A percentile compares a stretch with the other conserved stretches of the same genome.
Evolutionary conservation across 2,888 invertebrate species (phyloP).

Genomic region (Chloroclystis v-ata): DNA sequence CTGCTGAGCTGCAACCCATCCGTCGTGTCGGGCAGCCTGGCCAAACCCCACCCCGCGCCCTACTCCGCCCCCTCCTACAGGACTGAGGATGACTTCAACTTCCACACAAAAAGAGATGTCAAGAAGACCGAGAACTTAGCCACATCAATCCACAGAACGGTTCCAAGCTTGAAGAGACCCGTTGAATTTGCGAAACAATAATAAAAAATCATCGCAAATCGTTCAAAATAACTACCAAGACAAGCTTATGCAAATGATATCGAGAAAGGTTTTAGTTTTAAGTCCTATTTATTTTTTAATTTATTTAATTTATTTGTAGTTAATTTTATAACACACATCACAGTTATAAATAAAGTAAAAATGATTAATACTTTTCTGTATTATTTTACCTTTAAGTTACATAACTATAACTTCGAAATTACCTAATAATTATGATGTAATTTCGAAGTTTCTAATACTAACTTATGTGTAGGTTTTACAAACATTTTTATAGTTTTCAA

Average conservation of each 20-base stretch:
- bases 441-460: too few relatives aligned
- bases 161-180: constrained; percentile 30
- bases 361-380: constrained; percentile 14
- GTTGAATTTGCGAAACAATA: constrained; percentile 27
- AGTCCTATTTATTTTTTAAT: constrained; percentile 21
- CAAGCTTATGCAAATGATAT: constrained; percentile 6
- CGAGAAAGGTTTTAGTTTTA: constrained; percentile 14
- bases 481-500: too few relatives aligned
- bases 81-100: constrained; percentile 48
- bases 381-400: too few relatives aligned
- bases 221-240: neutral
- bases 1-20: constrained; percentile 67
- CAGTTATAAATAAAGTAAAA: constrained; percentile 33
- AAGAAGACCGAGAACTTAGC: constrained; percentile 34
- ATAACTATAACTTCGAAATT: too few relatives aligned
- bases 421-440: too few relatives aligned
- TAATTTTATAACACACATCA: constrained; percentile 32
- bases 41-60: constrained; percentile 45
- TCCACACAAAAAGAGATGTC: constrained; percentile 56
- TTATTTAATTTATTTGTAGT: constrained; percentile 21
- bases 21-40: constrained; percentile 57
- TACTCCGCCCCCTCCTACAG: constrained; percentile 52
- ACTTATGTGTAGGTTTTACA: too few relatives aligned
- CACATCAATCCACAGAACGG: constrained; percentile 23
- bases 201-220: neutral